Percentiles rank a stretch among this genome's conserved stretches.
Conservation (phyloP, 2,113 vertebrate genomes). For the Poicephalus gulielmi region DNA sequence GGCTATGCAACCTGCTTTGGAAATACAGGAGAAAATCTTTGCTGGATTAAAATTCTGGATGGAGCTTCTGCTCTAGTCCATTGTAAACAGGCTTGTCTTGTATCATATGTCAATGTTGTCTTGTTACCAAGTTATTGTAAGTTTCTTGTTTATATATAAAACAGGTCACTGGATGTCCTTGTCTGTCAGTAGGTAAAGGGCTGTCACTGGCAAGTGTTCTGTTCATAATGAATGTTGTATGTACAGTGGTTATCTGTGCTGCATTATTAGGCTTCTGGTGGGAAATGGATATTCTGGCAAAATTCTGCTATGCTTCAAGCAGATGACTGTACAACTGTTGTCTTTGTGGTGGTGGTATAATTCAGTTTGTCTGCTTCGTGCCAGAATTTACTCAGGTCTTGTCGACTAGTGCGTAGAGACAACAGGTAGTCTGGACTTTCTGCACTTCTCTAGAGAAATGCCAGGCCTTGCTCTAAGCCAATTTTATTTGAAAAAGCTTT, state of each 20-base stretch:
- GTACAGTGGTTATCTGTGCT: neutral
- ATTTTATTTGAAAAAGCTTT: neutral
- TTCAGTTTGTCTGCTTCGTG: neutral
- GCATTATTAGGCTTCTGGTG: neutral
- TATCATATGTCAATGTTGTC: neutral
- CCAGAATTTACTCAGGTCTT: neutral
- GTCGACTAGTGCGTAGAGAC: rapidly evolving
- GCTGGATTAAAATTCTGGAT: neutral
- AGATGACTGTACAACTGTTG: neutral
- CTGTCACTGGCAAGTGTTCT: neutral
- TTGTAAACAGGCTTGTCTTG: neutral
- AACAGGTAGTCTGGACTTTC: neutral
- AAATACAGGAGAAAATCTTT: neutral
- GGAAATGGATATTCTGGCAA: neutral
- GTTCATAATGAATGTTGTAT: neutral
- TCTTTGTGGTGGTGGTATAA: neutral
- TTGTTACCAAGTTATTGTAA: neutral
- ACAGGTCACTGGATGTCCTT: neutral
- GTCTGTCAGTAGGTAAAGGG: neutral
- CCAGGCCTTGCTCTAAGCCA: neutral
- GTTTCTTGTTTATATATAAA: neutral
- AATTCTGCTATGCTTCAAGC: neutral
- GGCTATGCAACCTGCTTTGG: neutral
- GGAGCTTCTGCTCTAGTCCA: neutral
- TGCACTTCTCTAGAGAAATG: neutral